Conservation (phyloP, 2,113 vertebrate genomes). For the Turdus rufiventris region DNA sequence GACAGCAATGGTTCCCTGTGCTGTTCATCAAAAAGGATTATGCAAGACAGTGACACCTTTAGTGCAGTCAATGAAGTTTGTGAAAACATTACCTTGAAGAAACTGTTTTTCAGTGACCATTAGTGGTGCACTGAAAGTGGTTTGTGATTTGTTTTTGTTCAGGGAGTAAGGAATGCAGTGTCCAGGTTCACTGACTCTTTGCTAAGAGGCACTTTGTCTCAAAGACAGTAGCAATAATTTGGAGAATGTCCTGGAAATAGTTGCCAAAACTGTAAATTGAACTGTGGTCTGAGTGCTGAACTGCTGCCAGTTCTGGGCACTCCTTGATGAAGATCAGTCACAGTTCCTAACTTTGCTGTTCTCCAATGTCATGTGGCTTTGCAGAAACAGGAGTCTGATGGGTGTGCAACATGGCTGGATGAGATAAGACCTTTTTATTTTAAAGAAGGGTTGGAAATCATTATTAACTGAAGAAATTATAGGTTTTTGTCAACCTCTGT, state of each 20-base stretch:
- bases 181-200: slow-evolving; percentile 31
- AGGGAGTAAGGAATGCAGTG: neutral
- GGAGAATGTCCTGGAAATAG: slow-evolving; percentile 22
- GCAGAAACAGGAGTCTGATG: neutral
- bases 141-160: slow-evolving; percentile 50
- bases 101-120: slow-evolving; percentile 18
- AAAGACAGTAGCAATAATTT: slow-evolving; percentile 28
- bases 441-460: neutral
- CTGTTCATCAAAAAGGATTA: slow-evolving; percentile 19
- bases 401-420: neutral
- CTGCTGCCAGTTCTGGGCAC: slow-evolving; percentile 36
- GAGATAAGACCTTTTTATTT: neutral
- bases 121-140: neutral
- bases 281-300: slow-evolving; percentile 18
- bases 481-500: neutral
- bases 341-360: slow-evolving; percentile 10
- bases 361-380: neutral
- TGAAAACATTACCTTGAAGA: slow-evolving; percentile 26
- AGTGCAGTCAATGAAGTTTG: neutral
- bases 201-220: slow-evolving; percentile 43
- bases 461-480: neutral
- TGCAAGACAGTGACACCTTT: slow-evolving; percentile 23
- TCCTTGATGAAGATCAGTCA: slow-evolving; percentile 44
- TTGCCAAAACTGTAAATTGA: slow-evolving; percentile 61
- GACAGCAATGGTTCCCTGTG: neutral